Evolutionary conservation across 2,888 invertebrate genomes (phyloP), one percentile per base, ranked within the genome.

Genomic region (Vanessa cardui): DNA sequence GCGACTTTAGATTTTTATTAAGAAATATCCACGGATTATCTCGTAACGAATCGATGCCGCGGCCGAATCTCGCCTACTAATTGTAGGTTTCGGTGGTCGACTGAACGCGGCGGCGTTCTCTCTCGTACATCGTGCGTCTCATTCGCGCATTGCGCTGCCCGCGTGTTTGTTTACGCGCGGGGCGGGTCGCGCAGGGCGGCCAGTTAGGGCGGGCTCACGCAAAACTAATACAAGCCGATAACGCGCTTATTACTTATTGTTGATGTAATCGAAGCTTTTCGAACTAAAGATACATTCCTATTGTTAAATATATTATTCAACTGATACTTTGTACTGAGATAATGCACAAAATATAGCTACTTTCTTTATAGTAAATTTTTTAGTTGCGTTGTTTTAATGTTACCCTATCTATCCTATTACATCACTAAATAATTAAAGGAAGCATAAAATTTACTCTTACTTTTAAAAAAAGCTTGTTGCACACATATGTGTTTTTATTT

Each of bases 21-120:
- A 80, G 81, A 85, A 88, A 89, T 85, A 85, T 81, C 79, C 77
- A 79, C 84, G 84, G 90, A 90, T 91, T 92, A 91, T 87, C 86
- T 84, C 85, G 89, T 90, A 86, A 92, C 92, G 92, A 91, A 91
- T 90, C 88, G 92, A 91, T 92, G 90, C 90, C 87, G 83, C 92
- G 91, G 86, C 87, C 88, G 92, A 89, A 92, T 90, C 91, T 92
- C 87, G 89, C 85, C 88, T 88, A 92, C 92, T 92, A 92, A 92
- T 92, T 92, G 92, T 83, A 88, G 92, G 92, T 89, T 92, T 86
- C 80, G 83, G 78, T 81, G 84, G 83, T 78, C 78, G 80, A 76
- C 81, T 78, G 75, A 77, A 80, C 79, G 79, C 79, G 82, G 77
- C 75, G 54, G 77, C 72, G 69, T 76, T 83, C 88, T 82, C 86